Percentiles rank a stretch among this genome's conserved stretches.
Evolutionary conservation across 2,888 invertebrate genomes (phyloP).

Genomic region (Uropetala carovei): DNA sequence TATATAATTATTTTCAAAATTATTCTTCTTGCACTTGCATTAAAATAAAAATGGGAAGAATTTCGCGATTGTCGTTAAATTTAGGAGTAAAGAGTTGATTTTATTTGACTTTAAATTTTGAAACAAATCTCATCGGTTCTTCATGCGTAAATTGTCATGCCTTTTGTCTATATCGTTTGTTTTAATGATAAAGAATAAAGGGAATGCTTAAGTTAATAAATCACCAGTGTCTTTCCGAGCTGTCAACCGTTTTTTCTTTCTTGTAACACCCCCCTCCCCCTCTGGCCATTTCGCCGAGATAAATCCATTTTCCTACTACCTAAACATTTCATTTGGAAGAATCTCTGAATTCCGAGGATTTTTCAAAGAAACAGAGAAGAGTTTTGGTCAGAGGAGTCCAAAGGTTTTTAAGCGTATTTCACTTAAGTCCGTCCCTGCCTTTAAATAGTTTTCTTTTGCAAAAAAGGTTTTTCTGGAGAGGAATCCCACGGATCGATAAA

Average conservation of each 20-base stretch:
- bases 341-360: constrained; percentile 31
- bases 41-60: too few relatives aligned
- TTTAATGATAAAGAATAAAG: background rate
- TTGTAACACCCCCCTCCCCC: background rate
- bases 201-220: constrained; percentile 7
- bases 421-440: constrained; percentile 42
- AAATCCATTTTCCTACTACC: constrained; percentile 42
- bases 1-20: too few relatives aligned
- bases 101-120: too few relatives aligned
- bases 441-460: constrained; percentile 42
- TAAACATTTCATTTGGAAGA: constrained; percentile 53
- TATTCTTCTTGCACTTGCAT: too few relatives aligned
- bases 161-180: too few relatives aligned
- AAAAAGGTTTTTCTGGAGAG: constrained; percentile 52
- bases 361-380: constrained; percentile 27
- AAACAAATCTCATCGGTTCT: too few relatives aligned
- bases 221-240: background rate
- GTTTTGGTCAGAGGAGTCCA: constrained; percentile 47
- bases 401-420: constrained; percentile 41
- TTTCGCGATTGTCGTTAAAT: too few relatives aligned
- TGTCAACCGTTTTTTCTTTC: background rate
- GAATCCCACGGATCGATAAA: constrained; percentile 60
- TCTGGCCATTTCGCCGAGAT: background rate
- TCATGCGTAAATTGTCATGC: too few relatives aligned
- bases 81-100: too few relatives aligned